Conservation (phyloP, 2,888 invertebrate species). For the Acleris holmiana region DNA sequence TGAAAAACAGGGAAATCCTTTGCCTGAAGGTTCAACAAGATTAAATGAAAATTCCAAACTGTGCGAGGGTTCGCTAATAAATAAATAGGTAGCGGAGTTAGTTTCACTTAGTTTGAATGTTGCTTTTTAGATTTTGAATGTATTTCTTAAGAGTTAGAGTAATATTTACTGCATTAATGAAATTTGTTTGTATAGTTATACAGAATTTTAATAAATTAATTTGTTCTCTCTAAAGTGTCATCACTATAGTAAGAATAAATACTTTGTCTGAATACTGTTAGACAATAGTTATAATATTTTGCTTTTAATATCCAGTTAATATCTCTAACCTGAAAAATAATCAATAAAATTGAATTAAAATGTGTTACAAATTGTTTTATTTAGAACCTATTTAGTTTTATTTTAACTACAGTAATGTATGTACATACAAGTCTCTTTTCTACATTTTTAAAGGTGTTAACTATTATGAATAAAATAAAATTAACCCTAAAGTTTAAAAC, state of each 20-base stretch:
- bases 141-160: conserved; percentile 51
- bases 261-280: conserved; percentile 63
- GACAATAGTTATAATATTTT: conserved; percentile 68
- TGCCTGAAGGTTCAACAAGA: no score
- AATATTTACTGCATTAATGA: conserved; percentile 48
- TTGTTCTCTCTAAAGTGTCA: conserved; percentile 19
- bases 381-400: neutral
- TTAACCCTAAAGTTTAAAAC: no score
- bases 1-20: no score
- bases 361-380: conserved; percentile 37
- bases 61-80: neutral
- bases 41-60: no score
- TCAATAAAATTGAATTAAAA: conserved; percentile 75
- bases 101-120: conserved; percentile 31
- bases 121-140: conserved; percentile 44
- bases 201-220: conserved; percentile 55
- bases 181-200: conserved; percentile 77
- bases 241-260: conserved; percentile 60
- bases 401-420: no score
- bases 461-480: no score
- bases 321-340: conserved; percentile 69
- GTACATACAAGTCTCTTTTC: no score
- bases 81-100: conserved; percentile 1
- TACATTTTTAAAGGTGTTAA: no score
- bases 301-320: conserved; percentile 69